Evolutionary conservation across 1,140 invertebrate species (phyloP), one percentile per base, ranked within the genome.

Genomic region (Leguminivora glycinivorella): DNA sequence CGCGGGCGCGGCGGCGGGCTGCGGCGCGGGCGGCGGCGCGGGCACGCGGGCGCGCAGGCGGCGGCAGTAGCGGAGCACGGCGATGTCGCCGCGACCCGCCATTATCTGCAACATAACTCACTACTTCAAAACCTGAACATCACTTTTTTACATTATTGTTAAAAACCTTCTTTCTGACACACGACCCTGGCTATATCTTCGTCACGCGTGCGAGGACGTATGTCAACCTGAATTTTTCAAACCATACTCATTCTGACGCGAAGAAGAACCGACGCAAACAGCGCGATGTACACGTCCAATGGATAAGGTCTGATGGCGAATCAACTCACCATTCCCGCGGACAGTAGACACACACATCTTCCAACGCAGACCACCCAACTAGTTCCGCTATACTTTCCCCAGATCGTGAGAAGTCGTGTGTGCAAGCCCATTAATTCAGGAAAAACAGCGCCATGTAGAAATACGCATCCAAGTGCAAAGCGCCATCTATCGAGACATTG

Each of bases 401-500:
- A 88, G 9, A 81, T 72, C 24, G 95, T 93, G 75, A 96, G 95
- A 86, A 94, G 93, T 70, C 94, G 93, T 9, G 94, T 94, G 84
- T 94, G n/a, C n/a, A n/a, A n/a, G n/a, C n/a, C n/a, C n/a, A n/a
- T n/a, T n/a, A n/a, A n/a, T n/a, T n/a, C n/a, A n/a, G n/a, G n/a
- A n/a, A n/a, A n/a, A 95, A 77, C 63, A 95, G 92, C 4, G 97
- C 91, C 0, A 95, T 95, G 79, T 95, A 93, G 72, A 93, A 96
- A 99, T 80, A 96, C 96, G 6, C 99, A 91, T 2, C 97, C 98
- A 72, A 99, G 89, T n/a, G 97, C 96, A 92, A 99, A 96, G 83
- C 97, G 31, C 31, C 31, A 34, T 34, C 31, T 34, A 34, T 12
- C 31, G n/a, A n/a, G n/a, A n/a, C n/a, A n/a, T n/a, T n/a, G n/a